Conservation (phyloP, 2,888 invertebrate genomes). For the Netelia melanura region DNA sequence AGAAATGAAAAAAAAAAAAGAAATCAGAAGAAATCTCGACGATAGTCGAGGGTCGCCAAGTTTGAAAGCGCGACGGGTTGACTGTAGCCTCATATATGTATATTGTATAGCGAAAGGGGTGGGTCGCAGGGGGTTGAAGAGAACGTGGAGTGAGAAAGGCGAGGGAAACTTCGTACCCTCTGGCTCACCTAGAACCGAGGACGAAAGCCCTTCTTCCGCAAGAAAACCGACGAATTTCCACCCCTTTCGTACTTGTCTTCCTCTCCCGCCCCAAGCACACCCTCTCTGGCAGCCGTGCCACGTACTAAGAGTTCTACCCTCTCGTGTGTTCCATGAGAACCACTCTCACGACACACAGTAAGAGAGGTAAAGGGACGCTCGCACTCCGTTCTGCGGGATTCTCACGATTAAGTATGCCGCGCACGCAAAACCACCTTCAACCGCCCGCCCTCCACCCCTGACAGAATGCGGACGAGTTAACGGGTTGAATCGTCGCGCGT, state of each 20-base stretch:
- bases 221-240: slow-evolving; percentile 37
- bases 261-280: slow-evolving; percentile 1
- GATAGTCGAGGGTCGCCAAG: slow-evolving; percentile 57
- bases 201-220: slow-evolving; percentile 45
- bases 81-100: slow-evolving; percentile 17
- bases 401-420: slow-evolving; percentile 67
- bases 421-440: slow-evolving; percentile 48
- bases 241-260: neutral
- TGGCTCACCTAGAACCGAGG: slow-evolving; percentile 22
- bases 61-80: slow-evolving; percentile 49
- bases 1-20: slow-evolving; percentile 9
- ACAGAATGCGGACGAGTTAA: slow-evolving; percentile 60
- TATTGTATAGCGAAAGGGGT: neutral
- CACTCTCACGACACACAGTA: slow-evolving; percentile 31
- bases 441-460: neutral
- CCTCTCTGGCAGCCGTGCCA: slow-evolving; percentile 8
- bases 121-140: neutral
- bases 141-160: slow-evolving; percentile 28
- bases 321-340: slow-evolving; percentile 34
- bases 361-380: slow-evolving; percentile 5
- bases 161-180: slow-evolving; percentile 41
- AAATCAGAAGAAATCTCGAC: slow-evolving; percentile 49
- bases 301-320: slow-evolving; percentile 25
- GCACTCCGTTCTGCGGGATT: slow-evolving; percentile 44
- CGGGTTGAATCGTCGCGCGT: slow-evolving; percentile 43